Conservation (phyloP, 2,113 vertebrate genomes). For the Galemys pyrenaicus region DNA sequence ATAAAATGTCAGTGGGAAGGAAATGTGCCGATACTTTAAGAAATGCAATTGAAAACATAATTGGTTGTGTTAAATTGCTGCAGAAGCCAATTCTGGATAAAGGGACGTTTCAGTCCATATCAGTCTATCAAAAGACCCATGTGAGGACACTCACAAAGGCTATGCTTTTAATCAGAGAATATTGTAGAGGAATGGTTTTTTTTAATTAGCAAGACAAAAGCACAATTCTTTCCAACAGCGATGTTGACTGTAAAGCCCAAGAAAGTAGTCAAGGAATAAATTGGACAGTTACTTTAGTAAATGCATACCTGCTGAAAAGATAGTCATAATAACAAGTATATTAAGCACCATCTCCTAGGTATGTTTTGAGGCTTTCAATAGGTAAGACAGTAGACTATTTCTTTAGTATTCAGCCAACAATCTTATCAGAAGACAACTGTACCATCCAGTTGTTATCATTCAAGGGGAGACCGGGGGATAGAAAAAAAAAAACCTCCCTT, state of each 20-base stretch:
- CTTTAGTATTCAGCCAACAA: constrained; percentile 20
- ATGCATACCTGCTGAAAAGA: neutral
- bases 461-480: neutral
- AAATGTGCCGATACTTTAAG: constrained; percentile 17
- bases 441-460: neutral
- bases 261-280: neutral
- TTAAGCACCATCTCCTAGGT: neutral
- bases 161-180: constrained; percentile 19
- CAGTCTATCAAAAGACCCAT: neutral
- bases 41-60: constrained; percentile 26
- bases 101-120: neutral
- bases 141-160: neutral
- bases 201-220: neutral
- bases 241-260: neutral
- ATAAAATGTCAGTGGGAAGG: constrained; percentile 42
- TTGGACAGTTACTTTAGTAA: constrained; percentile 4
- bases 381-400: constrained; percentile 29
- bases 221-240: neutral
- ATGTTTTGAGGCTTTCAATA: neutral
- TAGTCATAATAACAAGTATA: neutral
- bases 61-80: neutral
- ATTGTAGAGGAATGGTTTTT: neutral
- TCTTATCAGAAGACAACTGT: neutral
- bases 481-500: constrained; percentile 42
- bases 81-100: constrained; percentile 31